These are phyloP conservation scores for Cataglyphis cursor DNA, from an alignment of 2,888 invertebrate genomes.

Conservation along the genomic window DNA sequence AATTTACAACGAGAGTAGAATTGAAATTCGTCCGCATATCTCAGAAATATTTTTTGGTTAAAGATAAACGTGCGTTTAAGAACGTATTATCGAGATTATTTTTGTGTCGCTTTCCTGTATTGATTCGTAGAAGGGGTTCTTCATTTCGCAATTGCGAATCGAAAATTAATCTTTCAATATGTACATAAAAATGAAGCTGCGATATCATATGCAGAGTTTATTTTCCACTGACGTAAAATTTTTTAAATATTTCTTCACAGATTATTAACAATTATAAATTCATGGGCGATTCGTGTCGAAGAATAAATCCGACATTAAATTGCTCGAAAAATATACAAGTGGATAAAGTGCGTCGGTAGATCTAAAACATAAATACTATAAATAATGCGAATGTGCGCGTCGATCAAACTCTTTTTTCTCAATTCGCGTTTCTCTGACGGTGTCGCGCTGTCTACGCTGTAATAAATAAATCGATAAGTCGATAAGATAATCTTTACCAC, in stretches of 20 bases:
- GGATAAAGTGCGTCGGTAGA: background rate
- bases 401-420: slow-evolving; percentile 66
- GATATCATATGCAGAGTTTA: background rate
- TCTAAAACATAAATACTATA: background rate
- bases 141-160: no score
- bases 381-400: slow-evolving; percentile 22
- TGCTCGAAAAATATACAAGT: background rate
- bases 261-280: background rate
- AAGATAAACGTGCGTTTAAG: background rate
- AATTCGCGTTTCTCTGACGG: slow-evolving; percentile 73
- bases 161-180: background rate
- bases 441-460: slow-evolving; percentile 83
- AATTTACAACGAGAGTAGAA: background rate
- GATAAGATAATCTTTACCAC: slow-evolving; percentile 61
- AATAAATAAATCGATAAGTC: slow-evolving; percentile 84
- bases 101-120: background rate
- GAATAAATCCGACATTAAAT: background rate
- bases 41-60: background rate
- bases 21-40: background rate
- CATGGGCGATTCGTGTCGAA: background rate
- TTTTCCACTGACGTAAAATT: background rate
- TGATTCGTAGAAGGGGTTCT: background rate
- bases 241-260: background rate
- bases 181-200: background rate
- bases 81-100: background rate